Percentiles rank a stretch among this genome's conserved stretches.
Conservation (phyloP, 2,888 invertebrate species). For the Drosophila imparisetae region DNA sequence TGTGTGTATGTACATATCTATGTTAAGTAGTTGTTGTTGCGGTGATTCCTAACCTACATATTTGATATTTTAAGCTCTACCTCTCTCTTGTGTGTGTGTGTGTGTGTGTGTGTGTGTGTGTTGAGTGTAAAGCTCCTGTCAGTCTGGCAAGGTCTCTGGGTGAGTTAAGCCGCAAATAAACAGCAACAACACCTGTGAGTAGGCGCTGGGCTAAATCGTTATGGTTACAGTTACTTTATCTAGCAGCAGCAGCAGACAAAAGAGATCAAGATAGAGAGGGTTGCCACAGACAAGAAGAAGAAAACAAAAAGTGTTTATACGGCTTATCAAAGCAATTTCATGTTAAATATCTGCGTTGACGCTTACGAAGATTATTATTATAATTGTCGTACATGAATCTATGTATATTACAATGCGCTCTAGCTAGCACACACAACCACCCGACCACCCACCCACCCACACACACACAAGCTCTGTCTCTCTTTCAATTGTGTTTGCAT, state of each 20-base stretch:
- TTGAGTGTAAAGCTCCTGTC: constrained; percentile 37
- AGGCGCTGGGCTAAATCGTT: constrained; percentile 37
- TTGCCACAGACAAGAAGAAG: constrained; percentile 9
- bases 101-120: neutral
- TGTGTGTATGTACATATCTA: constrained; percentile 1
- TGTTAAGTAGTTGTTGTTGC: constrained; percentile 33
- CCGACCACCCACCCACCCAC: neutral
- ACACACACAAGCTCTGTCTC: neutral
- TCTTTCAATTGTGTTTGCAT: constrained; percentile 9
- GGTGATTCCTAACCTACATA: constrained; percentile 49
- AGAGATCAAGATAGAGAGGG: constrained; percentile 1
- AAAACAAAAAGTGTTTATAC: constrained; percentile 20
- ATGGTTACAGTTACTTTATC: constrained; percentile 55
- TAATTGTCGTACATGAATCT: constrained; percentile 41
- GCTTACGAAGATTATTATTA: constrained; percentile 59
- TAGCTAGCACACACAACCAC: neutral
- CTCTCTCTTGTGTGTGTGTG: neutral
- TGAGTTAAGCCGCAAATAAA: constrained; percentile 42
- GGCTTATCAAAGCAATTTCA: constrained; percentile 59
- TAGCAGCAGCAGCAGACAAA: constrained; percentile 1
- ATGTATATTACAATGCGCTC: constrained; percentile 15
- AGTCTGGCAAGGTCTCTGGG: constrained; percentile 41
- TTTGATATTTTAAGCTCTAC: constrained; percentile 40
- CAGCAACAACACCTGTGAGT: constrained; percentile 26
- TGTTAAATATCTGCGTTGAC: constrained; percentile 42